Percentiles rank a stretch among this genome's conserved stretches.
Evolutionary conservation across 2,888 invertebrate genomes (phyloP).

Genomic region (Villa cingulata): DNA sequence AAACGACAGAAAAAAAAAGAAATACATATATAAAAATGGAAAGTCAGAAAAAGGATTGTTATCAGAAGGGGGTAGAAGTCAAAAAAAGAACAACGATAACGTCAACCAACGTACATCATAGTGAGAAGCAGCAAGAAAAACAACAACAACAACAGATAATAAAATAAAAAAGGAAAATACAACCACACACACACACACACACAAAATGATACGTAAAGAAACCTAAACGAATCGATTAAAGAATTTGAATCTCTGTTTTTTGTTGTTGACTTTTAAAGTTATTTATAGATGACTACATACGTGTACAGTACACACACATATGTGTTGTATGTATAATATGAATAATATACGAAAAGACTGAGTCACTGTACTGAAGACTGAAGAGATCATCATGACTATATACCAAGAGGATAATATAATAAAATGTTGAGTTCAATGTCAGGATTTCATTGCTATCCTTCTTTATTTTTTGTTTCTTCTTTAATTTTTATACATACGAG

Average conservation of each 20-base stretch:
- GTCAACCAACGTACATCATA: neutral
- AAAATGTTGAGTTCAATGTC: slow-evolving; percentile 7
- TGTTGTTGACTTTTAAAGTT: neutral
- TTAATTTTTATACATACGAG: no score
- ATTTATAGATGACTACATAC: slow-evolving; percentile 4
- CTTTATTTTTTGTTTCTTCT: neutral
- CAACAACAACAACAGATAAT: neutral
- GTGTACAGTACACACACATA: no score
- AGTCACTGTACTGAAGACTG: neutral
- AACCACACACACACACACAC: no score
- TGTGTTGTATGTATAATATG: no score
- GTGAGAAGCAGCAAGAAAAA: no score
- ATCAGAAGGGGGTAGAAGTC: slow-evolving; percentile 6
- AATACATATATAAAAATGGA: no score
- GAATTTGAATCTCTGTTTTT: neutral
- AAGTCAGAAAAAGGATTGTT: slow-evolving; percentile 8
- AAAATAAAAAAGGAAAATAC: no score
- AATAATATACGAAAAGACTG: no score
- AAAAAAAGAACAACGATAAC: neutral
- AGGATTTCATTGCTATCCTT: slow-evolving; percentile 10
- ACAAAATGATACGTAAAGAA: no score
- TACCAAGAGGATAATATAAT: slow-evolving; percentile 5
- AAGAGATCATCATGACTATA: slow-evolving; percentile 1
- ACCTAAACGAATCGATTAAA: neutral
- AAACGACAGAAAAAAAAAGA: slow-evolving; percentile 1